phyloP scores from a whole-genome alignment of 2,888 invertebrate species.

The Apamea monoglypha region DNA sequence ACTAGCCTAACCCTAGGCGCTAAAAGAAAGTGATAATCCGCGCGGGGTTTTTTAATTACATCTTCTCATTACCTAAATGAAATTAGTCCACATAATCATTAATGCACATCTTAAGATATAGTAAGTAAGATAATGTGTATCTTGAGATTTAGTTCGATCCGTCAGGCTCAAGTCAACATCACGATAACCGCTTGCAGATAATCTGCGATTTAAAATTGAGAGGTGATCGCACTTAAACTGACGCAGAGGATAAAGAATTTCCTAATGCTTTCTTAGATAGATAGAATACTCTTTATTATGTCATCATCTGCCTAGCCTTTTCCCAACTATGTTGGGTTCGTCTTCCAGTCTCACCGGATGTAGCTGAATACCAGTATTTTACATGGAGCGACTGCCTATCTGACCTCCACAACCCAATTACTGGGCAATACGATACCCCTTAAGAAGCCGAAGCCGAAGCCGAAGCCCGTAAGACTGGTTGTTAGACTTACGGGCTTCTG shows the following conservation, averaged over 20 bases:
- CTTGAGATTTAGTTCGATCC: conserved; percentile 13
- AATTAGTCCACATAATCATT: conserved; percentile 17
- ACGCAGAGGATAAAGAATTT: not conserved
- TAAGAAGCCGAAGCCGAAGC: no score
- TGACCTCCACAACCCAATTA: no score
- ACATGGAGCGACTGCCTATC: no score
- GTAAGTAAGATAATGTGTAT: conserved; percentile 9
- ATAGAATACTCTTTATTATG: no score
- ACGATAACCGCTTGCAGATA: conserved; percentile 4
- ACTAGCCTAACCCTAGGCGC: not conserved
- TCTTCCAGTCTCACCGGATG: no score
- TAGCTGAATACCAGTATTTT: no score
- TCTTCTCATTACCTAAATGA: not conserved
- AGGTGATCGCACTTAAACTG: not conserved
- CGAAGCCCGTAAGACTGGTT: no score
- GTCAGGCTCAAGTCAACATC: conserved; percentile 24
- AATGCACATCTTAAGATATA: conserved; percentile 1
- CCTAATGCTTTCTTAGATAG: not conserved
- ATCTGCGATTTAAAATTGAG: conserved; percentile 10
- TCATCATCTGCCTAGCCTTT: no score
- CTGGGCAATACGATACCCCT: no score
- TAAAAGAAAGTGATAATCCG: conserved; percentile 10
- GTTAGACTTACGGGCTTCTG: no score
- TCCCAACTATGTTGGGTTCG: no score
- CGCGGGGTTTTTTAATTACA: not conserved